phyloP scores from a whole-genome alignment of 2,888 invertebrate genomes.

The Caenorhabditis japonica region DNA sequence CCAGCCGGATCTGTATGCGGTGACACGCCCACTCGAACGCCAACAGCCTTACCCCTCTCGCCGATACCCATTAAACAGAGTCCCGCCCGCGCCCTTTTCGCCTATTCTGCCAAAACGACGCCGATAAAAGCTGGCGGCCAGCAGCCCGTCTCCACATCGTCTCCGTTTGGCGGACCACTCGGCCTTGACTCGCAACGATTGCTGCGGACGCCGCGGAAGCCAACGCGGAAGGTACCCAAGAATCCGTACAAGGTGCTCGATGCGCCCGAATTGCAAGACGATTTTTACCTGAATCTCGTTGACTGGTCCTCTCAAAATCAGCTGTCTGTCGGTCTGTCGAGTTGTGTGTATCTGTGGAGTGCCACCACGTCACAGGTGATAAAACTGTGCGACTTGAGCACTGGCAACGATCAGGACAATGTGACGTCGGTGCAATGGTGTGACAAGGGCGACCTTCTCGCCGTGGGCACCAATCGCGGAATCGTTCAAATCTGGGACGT shows the following conservation, averaged over 20 bases:
- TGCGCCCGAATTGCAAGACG: constrained; percentile 96
- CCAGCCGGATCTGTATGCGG: constrained; percentile 14
- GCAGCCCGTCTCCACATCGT: constrained; percentile 2
- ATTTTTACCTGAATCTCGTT: constrained; percentile 97
- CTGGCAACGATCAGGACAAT: constrained; percentile 84
- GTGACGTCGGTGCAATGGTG: constrained; percentile 99
- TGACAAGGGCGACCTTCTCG: constrained; percentile 94
- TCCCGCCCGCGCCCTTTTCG: constrained; percentile 57
- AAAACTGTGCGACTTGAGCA: constrained; percentile 89
- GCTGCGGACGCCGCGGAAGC: constrained; percentile 92
- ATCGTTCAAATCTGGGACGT: constrained; percentile 89
- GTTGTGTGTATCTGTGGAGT: constrained; percentile 98
- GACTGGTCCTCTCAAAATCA: constrained; percentile 99
- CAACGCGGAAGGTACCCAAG: constrained; percentile 96
- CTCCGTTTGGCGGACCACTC: constrained; percentile 84
- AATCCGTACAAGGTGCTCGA: constrained; percentile 97
- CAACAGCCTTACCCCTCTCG: constrained; percentile 24
- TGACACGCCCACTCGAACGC: background rate
- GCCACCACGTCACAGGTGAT: constrained; percentile 98
- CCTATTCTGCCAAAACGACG: constrained; percentile 64
- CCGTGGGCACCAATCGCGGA: constrained; percentile 87
- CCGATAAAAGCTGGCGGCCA: constrained; percentile 55
- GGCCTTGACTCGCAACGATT: constrained; percentile 95
- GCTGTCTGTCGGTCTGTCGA: constrained; percentile 94
- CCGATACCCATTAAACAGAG: constrained; percentile 27